Percentiles rank a stretch among this genome's conserved stretches.
Conservation (phyloP, 2,888 invertebrate species). For the Coelinius sp. region DNA sequence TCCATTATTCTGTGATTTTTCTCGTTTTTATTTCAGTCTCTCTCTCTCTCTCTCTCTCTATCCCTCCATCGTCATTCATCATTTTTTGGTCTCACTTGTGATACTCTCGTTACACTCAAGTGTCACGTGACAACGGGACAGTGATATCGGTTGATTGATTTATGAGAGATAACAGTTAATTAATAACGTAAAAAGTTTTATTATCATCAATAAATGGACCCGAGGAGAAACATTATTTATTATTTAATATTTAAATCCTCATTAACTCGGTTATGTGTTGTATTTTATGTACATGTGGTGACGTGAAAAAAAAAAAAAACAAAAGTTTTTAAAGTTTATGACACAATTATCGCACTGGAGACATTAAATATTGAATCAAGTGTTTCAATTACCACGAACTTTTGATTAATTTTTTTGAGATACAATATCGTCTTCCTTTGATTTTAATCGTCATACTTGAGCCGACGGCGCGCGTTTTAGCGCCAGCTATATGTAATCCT, state of each 20-base stretch:
- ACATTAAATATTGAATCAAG: slow-evolving; percentile 45
- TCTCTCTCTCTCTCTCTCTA: not conserved
- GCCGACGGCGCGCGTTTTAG: slow-evolving; percentile 50
- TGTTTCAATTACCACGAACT: slow-evolving; percentile 24
- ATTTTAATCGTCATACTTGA: slow-evolving; percentile 37
- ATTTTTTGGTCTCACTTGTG: slow-evolving; percentile 7
- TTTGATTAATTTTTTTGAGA: not conserved
- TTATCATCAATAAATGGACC: not conserved
- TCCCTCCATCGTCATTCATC: not conserved
- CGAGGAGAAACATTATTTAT: not conserved
- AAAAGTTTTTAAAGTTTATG: not conserved
- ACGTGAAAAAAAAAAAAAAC: not conserved
- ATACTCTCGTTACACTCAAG: not conserved
- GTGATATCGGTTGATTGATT: not conserved
- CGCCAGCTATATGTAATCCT: slow-evolving; percentile 61
- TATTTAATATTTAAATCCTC: not conserved
- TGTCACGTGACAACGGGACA: slow-evolving; percentile 9
- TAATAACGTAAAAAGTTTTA: not conserved
- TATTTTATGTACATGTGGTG: not conserved
- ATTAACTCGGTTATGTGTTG: not conserved
- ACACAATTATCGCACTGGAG: not conserved
- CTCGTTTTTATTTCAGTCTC: not conserved
- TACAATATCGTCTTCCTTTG: not conserved
- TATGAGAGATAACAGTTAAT: not conserved
- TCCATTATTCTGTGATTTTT: slow-evolving; percentile 27